Base-by-base conservation (phyloP, 1,140 invertebrate genomes). In the Drosophila murphyi region DNA sequence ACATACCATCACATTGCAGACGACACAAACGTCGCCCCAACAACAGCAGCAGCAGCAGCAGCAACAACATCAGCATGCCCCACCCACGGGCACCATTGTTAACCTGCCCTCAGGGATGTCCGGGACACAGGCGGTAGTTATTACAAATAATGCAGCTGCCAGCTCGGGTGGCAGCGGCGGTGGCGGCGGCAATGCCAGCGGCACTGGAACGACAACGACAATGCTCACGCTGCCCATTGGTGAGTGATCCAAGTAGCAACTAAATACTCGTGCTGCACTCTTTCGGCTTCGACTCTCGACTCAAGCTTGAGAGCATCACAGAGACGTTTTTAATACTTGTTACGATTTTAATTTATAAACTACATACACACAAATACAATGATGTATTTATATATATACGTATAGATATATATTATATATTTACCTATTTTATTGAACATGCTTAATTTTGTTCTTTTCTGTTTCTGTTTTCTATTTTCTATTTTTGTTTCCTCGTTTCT, bases 41-140 rank as follows among this genome's bases (percentile, higher is more conserved):
- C 78, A 85, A 29, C 85, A 77, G 8, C 78, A 86, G 7, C 86
- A 83, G 3, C 80, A 72, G 45, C 20, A 20, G 20, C 20, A 20
- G 20, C 20, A 20, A 20, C 20, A 82, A 29, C 80, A 73, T 39
- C 72, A 63, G 3, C 80, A 78, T 32, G 79, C 82, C 0, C 81
- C 87, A 2, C 73, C 87, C 0, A 87, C 91, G 10, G 89, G 91
- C 41, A 92, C 91, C 20, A 90, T 91, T 37, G 91, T 92, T 0
- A 92, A 78, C 29, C 48, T 92, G 35, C 90, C 90, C 10, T 82
- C 79, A 7, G 37, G 88, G 4, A 78, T 78, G 10, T 75, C 83
- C 20, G 93, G 94, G 50, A 94, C 94, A 37, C 94, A 94, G 31
- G 95, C 95, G 28, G 95, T 95, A 20, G 95, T 95, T 34, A 94